A percentile compares a stretch with the other conserved stretches of the same genome.
These are phyloP conservation scores for Danio jaintianensis DNA, from an alignment of 2,797 vertebrate genomes.

Conservation along the genomic window DNA sequence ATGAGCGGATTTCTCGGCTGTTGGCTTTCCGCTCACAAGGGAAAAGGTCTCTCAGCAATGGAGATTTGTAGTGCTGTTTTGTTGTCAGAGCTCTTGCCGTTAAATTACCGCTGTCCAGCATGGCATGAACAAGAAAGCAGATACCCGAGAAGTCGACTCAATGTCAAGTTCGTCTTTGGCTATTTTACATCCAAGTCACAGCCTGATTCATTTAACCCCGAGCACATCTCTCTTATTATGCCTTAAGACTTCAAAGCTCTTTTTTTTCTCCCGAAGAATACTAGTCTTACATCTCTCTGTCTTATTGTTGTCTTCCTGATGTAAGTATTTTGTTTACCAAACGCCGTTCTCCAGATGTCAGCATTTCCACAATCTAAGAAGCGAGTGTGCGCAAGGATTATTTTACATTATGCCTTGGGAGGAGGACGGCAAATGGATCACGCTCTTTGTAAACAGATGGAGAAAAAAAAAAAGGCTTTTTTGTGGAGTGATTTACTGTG, in stretches of 20 bases:
- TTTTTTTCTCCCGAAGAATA: constrained; percentile 22
- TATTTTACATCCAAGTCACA: constrained; percentile 53
- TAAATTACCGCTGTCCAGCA: constrained; percentile 61
- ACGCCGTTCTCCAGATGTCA: constrained; percentile 38
- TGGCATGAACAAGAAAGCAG: constrained; percentile 47
- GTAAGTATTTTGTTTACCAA: constrained; percentile 39
- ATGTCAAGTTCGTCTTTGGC: constrained; percentile 32
- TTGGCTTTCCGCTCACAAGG: constrained; percentile 42
- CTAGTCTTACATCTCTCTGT: constrained; percentile 25
- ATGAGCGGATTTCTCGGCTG: constrained; percentile 31
- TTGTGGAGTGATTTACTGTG: constrained; percentile 37
- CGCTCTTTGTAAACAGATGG: constrained; percentile 53
- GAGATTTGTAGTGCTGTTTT: constrained; percentile 63
- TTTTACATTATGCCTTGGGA: constrained; percentile 40
- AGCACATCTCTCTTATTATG: constrained; percentile 67
- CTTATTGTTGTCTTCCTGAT: constrained; percentile 24
- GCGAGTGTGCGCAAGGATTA: constrained; percentile 43
- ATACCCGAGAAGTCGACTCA: constrained; percentile 46
- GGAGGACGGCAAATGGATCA: constrained; percentile 50
- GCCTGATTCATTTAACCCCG: constrained; percentile 54
- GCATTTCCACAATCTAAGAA: constrained; percentile 54
- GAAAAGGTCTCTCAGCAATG: constrained; percentile 55
- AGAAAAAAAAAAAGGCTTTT: constrained; percentile 47
- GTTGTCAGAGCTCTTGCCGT: constrained; percentile 60
- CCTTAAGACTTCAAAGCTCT: constrained; percentile 70